phyloP scores from a whole-genome alignment of 2,888 invertebrate species.

The Pecten maximus region DNA sequence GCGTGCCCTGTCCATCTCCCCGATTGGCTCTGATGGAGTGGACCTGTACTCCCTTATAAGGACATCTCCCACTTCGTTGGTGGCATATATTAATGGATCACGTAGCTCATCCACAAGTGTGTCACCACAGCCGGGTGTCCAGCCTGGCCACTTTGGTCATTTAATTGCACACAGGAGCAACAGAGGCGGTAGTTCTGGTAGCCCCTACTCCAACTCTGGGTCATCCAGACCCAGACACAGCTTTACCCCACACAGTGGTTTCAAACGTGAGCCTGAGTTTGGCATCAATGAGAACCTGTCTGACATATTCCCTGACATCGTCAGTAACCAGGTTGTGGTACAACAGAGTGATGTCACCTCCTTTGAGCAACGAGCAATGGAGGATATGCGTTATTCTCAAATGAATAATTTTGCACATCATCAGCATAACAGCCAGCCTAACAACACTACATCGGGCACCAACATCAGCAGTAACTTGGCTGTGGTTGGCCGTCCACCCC shows the following conservation, averaged over 20 bases:
- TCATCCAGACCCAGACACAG: slow-evolving; percentile 73
- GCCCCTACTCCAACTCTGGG: slow-evolving; percentile 75
- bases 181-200: slow-evolving; percentile 72
- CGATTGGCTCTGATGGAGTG: slow-evolving; percentile 78
- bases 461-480: slow-evolving; percentile 50
- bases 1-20: slow-evolving; percentile 79
- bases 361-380: slow-evolving; percentile 71
- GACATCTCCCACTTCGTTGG: slow-evolving; percentile 82
- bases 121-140: slow-evolving; percentile 71
- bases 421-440: slow-evolving; percentile 39
- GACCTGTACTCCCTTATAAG: slow-evolving; percentile 83
- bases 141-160: slow-evolving; percentile 79
- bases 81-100: slow-evolving; percentile 74
- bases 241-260: slow-evolving; percentile 57
- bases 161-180: slow-evolving; percentile 71
- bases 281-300: slow-evolving; percentile 65
- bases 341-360: slow-evolving; percentile 76
- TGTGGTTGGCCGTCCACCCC: slow-evolving; percentile 74
- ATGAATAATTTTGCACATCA: slow-evolving; percentile 46
- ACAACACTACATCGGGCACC: slow-evolving; percentile 43
- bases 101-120: slow-evolving; percentile 75
- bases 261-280: slow-evolving; percentile 69
- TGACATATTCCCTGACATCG: slow-evolving; percentile 71
- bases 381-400: slow-evolving; percentile 59
- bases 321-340: slow-evolving; percentile 77